Percentiles rank a stretch among this genome's conserved stretches.
Conservation (phyloP, 2,113 vertebrate genomes). For the human region DNA sequence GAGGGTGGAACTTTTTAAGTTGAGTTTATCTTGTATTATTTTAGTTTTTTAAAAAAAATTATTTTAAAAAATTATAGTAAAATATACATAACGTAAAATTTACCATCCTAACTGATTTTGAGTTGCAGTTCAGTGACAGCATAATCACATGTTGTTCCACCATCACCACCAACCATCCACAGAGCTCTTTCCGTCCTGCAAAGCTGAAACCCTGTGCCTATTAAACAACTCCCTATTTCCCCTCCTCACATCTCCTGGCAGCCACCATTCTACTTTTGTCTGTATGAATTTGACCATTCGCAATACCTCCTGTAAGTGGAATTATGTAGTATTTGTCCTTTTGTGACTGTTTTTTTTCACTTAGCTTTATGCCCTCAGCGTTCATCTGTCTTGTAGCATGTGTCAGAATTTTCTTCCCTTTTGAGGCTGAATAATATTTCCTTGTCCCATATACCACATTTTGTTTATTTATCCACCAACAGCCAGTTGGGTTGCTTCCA, state of each 20-base stretch:
- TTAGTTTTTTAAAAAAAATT: neutral
- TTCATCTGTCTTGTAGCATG: neutral
- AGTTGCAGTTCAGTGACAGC: neutral
- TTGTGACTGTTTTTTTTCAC: neutral
- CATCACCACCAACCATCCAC: fast-evolving
- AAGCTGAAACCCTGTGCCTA: neutral
- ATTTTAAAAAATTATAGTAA: neutral
- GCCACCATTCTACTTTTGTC: neutral
- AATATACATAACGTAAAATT: neutral
- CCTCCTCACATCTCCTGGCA: too few relatives aligned
- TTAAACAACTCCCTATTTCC: neutral
- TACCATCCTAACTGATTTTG: neutral
- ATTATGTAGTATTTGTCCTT: neutral
- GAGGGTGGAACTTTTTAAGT: neutral
- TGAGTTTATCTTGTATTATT: neutral
- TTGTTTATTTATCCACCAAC: neutral
- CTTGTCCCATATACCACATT: too few relatives aligned
- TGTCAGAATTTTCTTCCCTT: neutral
- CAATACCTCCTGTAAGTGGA: neutral
- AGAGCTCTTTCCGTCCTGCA: neutral
- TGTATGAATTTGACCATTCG: neutral
- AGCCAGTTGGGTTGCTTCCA: neutral
- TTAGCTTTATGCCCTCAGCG: neutral
- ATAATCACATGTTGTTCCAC: neutral
- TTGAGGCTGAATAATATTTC: neutral